phyloP scores from a whole-genome alignment of 2,113 vertebrate genomes.

The Entomyzon cyanotis region DNA sequence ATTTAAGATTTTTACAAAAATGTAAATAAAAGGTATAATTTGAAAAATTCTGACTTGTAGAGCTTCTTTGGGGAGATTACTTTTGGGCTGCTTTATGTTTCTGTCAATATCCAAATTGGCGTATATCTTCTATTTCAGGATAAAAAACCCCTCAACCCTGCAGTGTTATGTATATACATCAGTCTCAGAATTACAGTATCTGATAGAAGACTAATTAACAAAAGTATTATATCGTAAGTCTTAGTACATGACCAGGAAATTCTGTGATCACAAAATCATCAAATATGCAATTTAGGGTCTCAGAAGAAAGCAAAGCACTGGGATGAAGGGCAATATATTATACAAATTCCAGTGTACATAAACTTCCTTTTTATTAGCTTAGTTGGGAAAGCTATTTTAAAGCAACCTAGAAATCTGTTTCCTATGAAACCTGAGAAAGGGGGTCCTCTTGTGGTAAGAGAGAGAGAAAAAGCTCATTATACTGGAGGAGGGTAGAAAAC shows the following conservation, averaged over 20 bases:
- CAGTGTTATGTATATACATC: neutral
- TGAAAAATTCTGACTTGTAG: neutral
- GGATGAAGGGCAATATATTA: neutral
- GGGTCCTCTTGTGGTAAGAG: conserved; percentile 13
- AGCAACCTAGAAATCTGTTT: neutral
- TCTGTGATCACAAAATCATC: neutral
- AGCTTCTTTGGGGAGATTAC: neutral
- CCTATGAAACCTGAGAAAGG: neutral
- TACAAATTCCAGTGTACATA: neutral
- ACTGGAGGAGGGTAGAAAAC: neutral
- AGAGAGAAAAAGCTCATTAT: neutral
- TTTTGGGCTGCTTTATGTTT: neutral
- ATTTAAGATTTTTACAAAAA: neutral
- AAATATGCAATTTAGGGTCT: neutral
- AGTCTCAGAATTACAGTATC: neutral
- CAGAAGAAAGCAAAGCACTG: neutral
- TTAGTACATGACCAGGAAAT: neutral
- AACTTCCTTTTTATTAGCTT: neutral
- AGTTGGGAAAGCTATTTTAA: neutral
- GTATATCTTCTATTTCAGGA: neutral
- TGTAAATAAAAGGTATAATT: neutral
- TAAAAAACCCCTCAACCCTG: neutral
- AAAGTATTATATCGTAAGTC: neutral
- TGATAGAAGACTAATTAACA: neutral
- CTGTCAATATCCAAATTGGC: neutral